phyloP scores from a whole-genome alignment of 2,797 vertebrate genomes.

The Gymnothorax reevesii region DNA sequence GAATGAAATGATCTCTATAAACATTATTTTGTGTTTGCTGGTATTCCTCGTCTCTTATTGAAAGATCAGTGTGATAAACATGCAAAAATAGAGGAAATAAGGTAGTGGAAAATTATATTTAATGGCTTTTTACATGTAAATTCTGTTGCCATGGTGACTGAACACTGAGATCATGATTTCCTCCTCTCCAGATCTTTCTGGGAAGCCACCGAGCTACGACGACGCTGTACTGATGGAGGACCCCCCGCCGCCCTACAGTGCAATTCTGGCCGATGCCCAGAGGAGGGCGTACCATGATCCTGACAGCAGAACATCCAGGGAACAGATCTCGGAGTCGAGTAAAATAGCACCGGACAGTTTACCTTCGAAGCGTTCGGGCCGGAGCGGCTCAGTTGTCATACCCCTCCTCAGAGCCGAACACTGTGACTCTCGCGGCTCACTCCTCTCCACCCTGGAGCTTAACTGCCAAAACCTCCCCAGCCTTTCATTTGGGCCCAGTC shows the following conservation, averaged over 20 bases:
- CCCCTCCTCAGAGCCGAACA: constrained; percentile 78
- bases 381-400: constrained; percentile 82
- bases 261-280: constrained; percentile 86
- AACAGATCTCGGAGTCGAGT: constrained; percentile 79
- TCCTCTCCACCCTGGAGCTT: constrained; percentile 72
- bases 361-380: constrained; percentile 78
- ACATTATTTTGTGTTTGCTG: too few relatives aligned
- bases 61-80: too few relatives aligned
- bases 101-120: too few relatives aligned
- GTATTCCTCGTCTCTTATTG: too few relatives aligned
- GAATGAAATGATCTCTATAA: too few relatives aligned
- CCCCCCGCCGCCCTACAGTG: constrained; percentile 90
- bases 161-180: neutral
- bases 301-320: constrained; percentile 37
- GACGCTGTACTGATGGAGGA: constrained; percentile 95
- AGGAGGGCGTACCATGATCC: constrained; percentile 81
- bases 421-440: constrained; percentile 75
- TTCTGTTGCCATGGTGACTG: neutral
- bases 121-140: neutral
- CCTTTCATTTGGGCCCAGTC: constrained; percentile 61
- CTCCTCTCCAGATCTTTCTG: constrained; percentile 72
- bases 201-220: constrained; percentile 90
- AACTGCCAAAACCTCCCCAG: constrained; percentile 76
- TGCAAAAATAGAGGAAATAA: too few relatives aligned
- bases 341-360: constrained; percentile 73